These are phyloP conservation scores for Eptesicus fuscus DNA, from an alignment of 2,113 vertebrate genomes.

Conservation along the genomic window DNA sequence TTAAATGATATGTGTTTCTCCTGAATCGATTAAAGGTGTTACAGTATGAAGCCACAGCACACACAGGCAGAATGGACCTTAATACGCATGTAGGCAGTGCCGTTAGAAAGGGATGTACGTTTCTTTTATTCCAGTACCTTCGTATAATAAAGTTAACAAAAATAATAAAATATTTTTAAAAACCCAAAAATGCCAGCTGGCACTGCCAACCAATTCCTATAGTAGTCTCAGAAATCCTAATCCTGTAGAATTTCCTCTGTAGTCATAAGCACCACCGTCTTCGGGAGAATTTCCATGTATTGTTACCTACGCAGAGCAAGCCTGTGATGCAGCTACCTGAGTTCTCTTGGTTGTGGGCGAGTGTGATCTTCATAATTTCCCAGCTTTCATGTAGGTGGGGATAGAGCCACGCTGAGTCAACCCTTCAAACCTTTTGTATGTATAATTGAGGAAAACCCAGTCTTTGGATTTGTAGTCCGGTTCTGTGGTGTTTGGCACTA, in stretches of 20 bases:
- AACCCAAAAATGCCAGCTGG: constrained; percentile 78
- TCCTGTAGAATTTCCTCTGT: constrained; percentile 81
- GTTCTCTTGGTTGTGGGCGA: constrained; percentile 43
- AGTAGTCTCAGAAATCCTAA: constrained; percentile 82
- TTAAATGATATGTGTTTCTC: constrained; percentile 62
- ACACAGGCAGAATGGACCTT: constrained; percentile 74
- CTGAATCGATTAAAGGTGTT: constrained; percentile 73
- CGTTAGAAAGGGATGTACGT: constrained; percentile 74
- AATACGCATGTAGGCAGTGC: constrained; percentile 75
- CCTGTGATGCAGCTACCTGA: constrained; percentile 81
- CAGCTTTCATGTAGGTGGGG: constrained; percentile 96
- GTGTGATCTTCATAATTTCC: constrained; percentile 85
- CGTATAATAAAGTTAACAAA: constrained; percentile 85
- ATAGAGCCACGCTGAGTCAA: constrained; percentile 97
- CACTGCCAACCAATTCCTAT: constrained; percentile 83
- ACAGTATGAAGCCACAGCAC: constrained; percentile 78
- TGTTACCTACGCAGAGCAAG: constrained; percentile 72
- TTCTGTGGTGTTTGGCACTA: constrained; percentile 93
- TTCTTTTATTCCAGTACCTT: constrained; percentile 86
- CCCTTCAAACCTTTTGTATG: constrained; percentile 99
- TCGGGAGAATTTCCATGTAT: constrained; percentile 58
- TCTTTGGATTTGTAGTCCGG: constrained; percentile 99
- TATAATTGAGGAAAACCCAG: constrained; percentile 99
- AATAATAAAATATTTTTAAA: constrained; percentile 78
- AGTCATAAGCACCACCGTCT: constrained; percentile 71